Evolutionary conservation across 2,888 invertebrate species (phyloP).

Genomic region (Mythimna impura): DNA sequence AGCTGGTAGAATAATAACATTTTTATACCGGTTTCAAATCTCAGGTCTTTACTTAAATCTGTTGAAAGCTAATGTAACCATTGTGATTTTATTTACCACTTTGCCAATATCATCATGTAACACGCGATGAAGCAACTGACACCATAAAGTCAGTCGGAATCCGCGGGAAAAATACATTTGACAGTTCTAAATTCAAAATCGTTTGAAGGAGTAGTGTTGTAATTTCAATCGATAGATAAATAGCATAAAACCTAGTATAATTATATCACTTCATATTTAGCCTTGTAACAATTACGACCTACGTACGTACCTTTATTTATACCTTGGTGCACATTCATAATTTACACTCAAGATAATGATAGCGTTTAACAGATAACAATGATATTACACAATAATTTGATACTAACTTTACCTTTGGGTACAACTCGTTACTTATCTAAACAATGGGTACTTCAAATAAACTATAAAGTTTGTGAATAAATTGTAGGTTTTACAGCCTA

Average conservation of each 20-base stretch:
- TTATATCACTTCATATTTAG: constrained; percentile 25
- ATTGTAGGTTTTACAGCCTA: constrained; percentile 31
- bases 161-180: constrained; percentile 5
- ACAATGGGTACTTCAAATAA: constrained; percentile 48
- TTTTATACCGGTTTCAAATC: background rate
- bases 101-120: background rate
- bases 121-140: background rate
- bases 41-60: background rate
- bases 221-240: constrained; percentile 2
- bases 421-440: constrained; percentile 44
- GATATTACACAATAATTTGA: constrained; percentile 57
- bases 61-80: background rate
- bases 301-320: constrained; percentile 3
- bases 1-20: background rate
- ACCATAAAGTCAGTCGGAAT: background rate
- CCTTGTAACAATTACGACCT: constrained; percentile 53
- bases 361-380: constrained; percentile 54
- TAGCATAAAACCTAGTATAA: constrained; percentile 2
- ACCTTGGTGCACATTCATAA: constrained; percentile 32
- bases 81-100: background rate
- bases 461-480: constrained; percentile 40
- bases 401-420: constrained; percentile 38
- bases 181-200: constrained; percentile 23
- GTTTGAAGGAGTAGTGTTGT: constrained; percentile 1
- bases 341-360: constrained; percentile 56